Percentiles rank a stretch among this genome's conserved stretches.
These are phyloP conservation scores for Temnopleurus reevesii DNA, from an alignment of 53 echinoderm and acorn worm genomes.

Conservation along the genomic window DNA sequence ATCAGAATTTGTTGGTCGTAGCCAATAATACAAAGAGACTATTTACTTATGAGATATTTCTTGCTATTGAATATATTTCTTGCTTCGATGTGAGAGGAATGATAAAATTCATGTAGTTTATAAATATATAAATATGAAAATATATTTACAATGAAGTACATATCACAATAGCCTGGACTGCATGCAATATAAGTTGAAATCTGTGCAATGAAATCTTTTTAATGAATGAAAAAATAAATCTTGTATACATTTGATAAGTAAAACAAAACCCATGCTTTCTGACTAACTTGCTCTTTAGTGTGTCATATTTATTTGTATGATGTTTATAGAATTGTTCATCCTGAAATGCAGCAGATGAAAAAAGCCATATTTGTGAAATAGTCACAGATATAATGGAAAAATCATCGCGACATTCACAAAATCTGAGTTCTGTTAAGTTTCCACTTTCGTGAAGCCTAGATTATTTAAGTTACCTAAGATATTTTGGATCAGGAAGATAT, in stretches of 20 bases:
- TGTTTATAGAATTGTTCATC: too few relatives aligned
- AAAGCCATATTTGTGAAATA: too few relatives aligned
- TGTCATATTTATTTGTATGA: neutral
- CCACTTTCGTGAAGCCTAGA: too few relatives aligned
- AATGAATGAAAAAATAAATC: conserved; percentile 54
- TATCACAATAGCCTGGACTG: conserved; percentile 46
- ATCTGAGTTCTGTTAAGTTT: too few relatives aligned
- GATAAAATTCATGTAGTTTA: neutral
- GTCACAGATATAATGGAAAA: too few relatives aligned
- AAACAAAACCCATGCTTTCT: neutral
- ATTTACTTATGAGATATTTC: neutral
- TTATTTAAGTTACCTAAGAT: too few relatives aligned
- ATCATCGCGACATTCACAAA: too few relatives aligned
- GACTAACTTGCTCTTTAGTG: neutral
- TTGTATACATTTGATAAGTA: conserved; percentile 59
- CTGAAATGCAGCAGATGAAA: too few relatives aligned
- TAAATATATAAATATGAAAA: conserved; percentile 56
- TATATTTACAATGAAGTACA: conserved; percentile 58
- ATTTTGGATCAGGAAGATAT: too few relatives aligned
- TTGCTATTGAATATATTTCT: neutral
- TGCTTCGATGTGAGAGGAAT: neutral
- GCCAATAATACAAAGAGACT: too few relatives aligned
- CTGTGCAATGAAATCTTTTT: conserved; percentile 51
- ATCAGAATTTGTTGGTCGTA: too few relatives aligned
- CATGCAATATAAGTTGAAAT: conserved; percentile 40